A percentile compares a stretch with the other conserved stretches of the same genome.
phyloP scores from a whole-genome alignment of 2,113 vertebrate genomes.

The Phodopus roborovskii region DNA sequence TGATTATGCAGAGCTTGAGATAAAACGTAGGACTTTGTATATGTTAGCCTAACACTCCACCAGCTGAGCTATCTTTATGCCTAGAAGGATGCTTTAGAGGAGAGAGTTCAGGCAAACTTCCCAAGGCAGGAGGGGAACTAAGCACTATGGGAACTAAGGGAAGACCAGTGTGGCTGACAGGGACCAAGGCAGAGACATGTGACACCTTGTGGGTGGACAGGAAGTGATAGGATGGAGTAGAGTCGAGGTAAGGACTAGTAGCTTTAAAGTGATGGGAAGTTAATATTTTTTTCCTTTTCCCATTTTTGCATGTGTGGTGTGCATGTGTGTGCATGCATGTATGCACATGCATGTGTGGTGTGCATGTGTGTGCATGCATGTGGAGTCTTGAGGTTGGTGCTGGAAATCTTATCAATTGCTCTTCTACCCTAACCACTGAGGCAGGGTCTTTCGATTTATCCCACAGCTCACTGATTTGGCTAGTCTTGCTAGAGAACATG shows the following conservation, averaged over 20 bases:
- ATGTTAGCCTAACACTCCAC: not conserved
- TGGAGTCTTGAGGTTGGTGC: not conserved
- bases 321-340: not conserved
- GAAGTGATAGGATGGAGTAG: not conserved
- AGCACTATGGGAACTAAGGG: not conserved
- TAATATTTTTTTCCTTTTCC: not conserved
- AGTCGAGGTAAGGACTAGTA: not conserved
- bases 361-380: not conserved
- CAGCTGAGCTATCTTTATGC: not conserved
- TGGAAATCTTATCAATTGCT: not conserved
- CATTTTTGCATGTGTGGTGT: not conserved
- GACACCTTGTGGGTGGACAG: not conserved
- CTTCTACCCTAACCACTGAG: no score
- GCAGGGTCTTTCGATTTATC: not conserved
- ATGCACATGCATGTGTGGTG: not conserved
- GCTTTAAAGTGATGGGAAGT: not conserved
- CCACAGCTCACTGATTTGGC: not conserved
- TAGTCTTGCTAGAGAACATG: not conserved
- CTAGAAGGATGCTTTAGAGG: not conserved
- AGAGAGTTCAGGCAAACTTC: not conserved
- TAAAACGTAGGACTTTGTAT: not conserved
- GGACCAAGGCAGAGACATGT: not conserved
- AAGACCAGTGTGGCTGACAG: not conserved
- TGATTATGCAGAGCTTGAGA: not conserved
- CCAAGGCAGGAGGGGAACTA: not conserved